These are phyloP conservation scores for Mastomys coucha DNA, from an alignment of 2,113 vertebrate species.

Conservation along the genomic window DNA sequence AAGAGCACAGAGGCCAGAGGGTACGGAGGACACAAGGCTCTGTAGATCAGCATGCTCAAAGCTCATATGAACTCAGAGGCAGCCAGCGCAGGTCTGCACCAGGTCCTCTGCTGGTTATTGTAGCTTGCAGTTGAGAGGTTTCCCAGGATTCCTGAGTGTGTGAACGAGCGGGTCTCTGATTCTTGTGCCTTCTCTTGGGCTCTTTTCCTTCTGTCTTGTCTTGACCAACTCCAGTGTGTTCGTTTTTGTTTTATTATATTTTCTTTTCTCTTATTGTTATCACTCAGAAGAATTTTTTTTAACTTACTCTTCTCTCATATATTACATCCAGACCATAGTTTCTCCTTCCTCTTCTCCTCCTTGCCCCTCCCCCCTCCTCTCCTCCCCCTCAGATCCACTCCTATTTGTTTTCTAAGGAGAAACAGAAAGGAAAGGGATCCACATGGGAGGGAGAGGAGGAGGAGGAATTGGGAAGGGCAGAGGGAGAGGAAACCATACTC, in stretches of 20 bases:
- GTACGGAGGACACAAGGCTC: background rate
- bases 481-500: background rate
- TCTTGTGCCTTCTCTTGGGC: too few relatives aligned
- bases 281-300: background rate
- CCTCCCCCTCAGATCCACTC: background rate
- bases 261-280: background rate
- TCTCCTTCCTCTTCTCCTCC: background rate
- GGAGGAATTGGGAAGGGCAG: background rate
- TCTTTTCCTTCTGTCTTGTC: background rate
- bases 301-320: background rate
- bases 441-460: background rate
- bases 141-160: too few relatives aligned
- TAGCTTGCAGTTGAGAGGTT: background rate
- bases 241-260: background rate
- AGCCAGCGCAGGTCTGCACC: background rate
- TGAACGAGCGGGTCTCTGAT: too few relatives aligned
- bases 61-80: background rate
- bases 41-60: background rate
- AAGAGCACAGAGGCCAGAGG: background rate
- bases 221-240: background rate
- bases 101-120: background rate
- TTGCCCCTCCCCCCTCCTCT: too few relatives aligned
- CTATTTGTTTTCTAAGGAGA: background rate
- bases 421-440: background rate
- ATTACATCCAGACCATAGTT: background rate